Evolutionary conservation across 2,113 vertebrate genomes (phyloP).

Genomic region (Takifugu flavidus): DNA sequence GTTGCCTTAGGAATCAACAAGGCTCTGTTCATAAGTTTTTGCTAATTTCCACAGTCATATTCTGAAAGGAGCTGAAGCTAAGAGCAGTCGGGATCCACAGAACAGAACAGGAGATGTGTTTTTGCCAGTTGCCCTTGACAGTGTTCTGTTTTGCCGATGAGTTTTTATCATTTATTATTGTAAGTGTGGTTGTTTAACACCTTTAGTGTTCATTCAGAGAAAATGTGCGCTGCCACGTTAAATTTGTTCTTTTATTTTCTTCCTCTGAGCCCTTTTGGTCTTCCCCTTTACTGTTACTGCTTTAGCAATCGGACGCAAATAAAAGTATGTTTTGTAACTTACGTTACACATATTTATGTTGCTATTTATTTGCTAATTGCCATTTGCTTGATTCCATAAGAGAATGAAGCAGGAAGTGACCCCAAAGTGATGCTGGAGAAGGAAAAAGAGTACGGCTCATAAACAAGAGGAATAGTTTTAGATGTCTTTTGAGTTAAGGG

Average conservation of each 20-base stretch:
- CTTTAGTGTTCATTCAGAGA: conserved; percentile 32
- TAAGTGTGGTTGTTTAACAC: conserved; percentile 20
- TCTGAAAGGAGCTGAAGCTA: conserved; percentile 54
- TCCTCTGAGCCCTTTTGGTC: too few relatives aligned
- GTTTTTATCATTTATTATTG: conserved; percentile 35
- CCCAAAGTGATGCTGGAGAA: too few relatives aligned
- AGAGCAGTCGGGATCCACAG: conserved; percentile 66
- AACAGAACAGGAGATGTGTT: conserved; percentile 54
- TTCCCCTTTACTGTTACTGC: conserved; percentile 13
- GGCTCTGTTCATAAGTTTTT: conserved; percentile 54
- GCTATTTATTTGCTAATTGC: too few relatives aligned
- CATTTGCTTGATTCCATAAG: too few relatives aligned
- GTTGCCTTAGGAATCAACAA: conserved; percentile 76
- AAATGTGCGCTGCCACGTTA: too few relatives aligned
- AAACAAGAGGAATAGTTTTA: too few relatives aligned
- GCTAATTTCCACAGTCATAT: conserved; percentile 70
- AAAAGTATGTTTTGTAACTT: conserved; percentile 37
- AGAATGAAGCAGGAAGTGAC: too few relatives aligned
- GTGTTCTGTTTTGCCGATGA: conserved; percentile 53
- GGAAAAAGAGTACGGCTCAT: too few relatives aligned
- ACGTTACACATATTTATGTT: too few relatives aligned
- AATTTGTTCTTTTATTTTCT: too few relatives aligned
- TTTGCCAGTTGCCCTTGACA: conserved; percentile 56
- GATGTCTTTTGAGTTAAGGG: too few relatives aligned
- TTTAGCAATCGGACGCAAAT: conserved; percentile 42